Evolutionary conservation across 2,113 vertebrate genomes (phyloP).

Genomic region (Macaca fascicularis): T2T-MFA8v1.1 NC_088376.1:4859501-4860000

Average conservation of each 20-base stretch:
- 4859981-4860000: constrained; percentile 57
- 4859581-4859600: constrained; percentile 9
- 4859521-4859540: constrained; percentile 52
- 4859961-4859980: background rate
- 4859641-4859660: background rate
- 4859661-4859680: background rate
- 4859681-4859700: background rate
- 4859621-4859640: fast-evolving
- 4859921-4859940: background rate
- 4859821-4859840: background rate
- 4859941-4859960: background rate
- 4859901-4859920: background rate
- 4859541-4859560: constrained; percentile 65
- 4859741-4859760: background rate
- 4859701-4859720: background rate
- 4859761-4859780: background rate
- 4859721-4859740: background rate
- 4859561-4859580: constrained; percentile 4
- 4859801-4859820: constrained; percentile 1
- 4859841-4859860: background rate
- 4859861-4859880: background rate
- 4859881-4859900: background rate
- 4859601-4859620: background rate
- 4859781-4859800: background rate
- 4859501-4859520: constrained; percentile 70